Evolutionary conservation across 2,888 invertebrate species (phyloP), one percentile per base, ranked within the genome.

Genomic region (Aspidapion aeneum): DNA sequence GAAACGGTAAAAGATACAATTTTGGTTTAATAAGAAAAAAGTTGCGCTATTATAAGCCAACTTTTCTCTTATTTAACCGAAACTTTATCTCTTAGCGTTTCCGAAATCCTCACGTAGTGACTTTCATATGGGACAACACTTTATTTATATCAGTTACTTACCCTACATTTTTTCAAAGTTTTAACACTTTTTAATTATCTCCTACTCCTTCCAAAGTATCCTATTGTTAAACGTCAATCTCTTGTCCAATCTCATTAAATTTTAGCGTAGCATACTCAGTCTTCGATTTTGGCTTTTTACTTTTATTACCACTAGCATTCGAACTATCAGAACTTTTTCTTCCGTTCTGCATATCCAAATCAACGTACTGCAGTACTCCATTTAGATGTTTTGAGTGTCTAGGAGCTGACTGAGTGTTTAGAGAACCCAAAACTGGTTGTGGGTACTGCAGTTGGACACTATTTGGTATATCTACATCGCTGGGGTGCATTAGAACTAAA

Each of bases 191-290:
- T 12, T 35, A 35, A 35, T 35, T 12, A 35, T 7, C 35, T 35
- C 35, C 12, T 35, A 35, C 3, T 7, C 35, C 12, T 35, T 35
- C 12, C n/a, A n/a, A 35, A 35, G 3, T 35, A 3, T 35, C 35
- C 35, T 12, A 35, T 79, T 81, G 83, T 84, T 83, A 87, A 77
- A 87, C 87, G 78, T 87, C 86, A 75, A 87, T 87, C 76, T 87
- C 87, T 77, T 86, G 85, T 70, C 86, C 86, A 69, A 87, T 84
- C 77, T 87, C 87, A 76, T 86, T 85, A 79, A 87, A 88, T 78
- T 85, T 86, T 72, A 87, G 80, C 73, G 87, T 86, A 62, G 87
- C 84, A 76, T 87, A 87, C 77, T 87, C 86, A 74, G 86, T 85
- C 79, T 81, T 78, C 68, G 78, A 77, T 74, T 80, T 79, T 64